These are phyloP conservation scores for Rotaria socialis DNA, from an alignment of 2,888 invertebrate species.

Conservation along the genomic window DNA sequence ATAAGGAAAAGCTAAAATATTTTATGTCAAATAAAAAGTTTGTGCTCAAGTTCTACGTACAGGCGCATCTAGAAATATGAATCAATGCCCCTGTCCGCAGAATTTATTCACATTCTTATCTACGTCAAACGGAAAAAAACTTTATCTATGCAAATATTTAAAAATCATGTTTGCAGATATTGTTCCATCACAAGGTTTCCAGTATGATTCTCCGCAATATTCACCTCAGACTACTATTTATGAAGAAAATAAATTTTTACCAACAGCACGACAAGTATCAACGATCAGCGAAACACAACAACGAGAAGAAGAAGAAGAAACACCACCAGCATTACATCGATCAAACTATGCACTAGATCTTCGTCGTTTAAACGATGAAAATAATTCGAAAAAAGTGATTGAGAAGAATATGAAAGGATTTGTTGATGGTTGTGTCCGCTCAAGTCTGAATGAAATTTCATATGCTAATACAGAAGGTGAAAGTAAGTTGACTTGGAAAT, in stretches of 20 bases:
- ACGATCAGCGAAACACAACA: background rate
- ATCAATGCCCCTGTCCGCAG: constrained; percentile 31
- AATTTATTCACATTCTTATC: background rate
- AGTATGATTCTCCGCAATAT: background rate
- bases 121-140: no score
- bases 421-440: background rate
- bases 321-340: background rate
- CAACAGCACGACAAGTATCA: background rate
- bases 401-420: background rate
- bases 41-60: background rate
- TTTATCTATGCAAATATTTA: background rate
- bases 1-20: no score
- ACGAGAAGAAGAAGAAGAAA: background rate
- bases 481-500: background rate
- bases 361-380: background rate
- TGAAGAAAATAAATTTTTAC: background rate
- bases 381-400: background rate
- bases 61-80: background rate
- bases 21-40: background rate
- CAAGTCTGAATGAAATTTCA: background rate
- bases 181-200: background rate
- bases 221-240: background rate
- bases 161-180: background rate
- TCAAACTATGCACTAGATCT: background rate
- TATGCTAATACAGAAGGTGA: background rate